phyloP scores from a whole-genome alignment of 1,140 invertebrate genomes.

The Leptestheria dahalacensis region DNA sequence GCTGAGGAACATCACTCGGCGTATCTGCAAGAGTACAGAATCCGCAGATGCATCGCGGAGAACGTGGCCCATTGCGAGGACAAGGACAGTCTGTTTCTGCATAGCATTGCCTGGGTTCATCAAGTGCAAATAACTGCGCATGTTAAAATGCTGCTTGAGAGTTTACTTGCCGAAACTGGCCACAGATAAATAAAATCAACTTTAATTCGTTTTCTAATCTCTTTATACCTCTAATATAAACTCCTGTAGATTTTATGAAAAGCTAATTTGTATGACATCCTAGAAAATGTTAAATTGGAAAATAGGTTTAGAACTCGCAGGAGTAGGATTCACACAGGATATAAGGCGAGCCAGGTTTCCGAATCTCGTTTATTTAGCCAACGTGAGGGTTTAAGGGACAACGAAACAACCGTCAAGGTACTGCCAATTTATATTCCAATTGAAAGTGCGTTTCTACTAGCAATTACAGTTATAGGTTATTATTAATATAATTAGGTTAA shows the following conservation, averaged over 20 bases:
- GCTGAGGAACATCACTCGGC: neutral
- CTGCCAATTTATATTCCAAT: too few species aligned
- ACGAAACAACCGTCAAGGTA: too few species aligned
- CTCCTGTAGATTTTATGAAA: neutral
- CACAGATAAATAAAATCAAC: neutral
- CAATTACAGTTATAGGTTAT: too few species aligned
- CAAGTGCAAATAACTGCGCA: neutral
- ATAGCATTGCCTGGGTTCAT: slow-evolving; percentile 1
- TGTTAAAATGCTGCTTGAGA: neutral
- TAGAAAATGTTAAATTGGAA: too few species aligned
- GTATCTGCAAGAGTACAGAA: neutral
- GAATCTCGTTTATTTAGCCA: too few species aligned
- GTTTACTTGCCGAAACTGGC: slow-evolving; percentile 3
- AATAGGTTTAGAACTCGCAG: too few species aligned
- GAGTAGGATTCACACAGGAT: too few species aligned
- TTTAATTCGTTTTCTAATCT: neutral
- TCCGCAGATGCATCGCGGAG: slow-evolving; percentile 1
- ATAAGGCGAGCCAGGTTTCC: too few species aligned
- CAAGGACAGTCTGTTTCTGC: neutral
- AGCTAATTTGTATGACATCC: neutral
- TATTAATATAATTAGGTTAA: too few species aligned
- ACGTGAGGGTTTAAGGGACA: too few species aligned
- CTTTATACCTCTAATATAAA: neutral
- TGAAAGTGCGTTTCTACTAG: too few species aligned
- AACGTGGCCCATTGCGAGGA: slow-evolving; percentile 7